Evolutionary conservation across 1,140 invertebrate genomes (phyloP), one percentile per base, ranked within the genome.

Genomic region (Bombus balteatus): DNA sequence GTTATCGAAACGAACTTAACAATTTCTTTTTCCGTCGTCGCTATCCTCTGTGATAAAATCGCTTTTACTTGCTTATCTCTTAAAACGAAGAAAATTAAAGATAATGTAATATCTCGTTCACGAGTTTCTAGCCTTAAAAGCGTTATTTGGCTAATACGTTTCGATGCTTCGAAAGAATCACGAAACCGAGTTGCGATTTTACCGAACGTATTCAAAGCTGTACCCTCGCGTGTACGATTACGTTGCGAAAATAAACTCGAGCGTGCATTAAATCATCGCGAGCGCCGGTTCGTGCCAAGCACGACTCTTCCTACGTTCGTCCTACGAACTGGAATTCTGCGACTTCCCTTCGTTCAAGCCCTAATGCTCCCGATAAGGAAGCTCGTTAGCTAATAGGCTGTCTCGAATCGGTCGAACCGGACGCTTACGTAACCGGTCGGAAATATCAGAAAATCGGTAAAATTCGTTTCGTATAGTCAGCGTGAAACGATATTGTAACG

Each of bases 291-390:
- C 53, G 34, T 25, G 43, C 41, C 53, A 15, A 53, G 34, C 34
- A 62, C 59, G 59, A n/a, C 65, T 65, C 66, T 74, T 73, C 73
- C 73, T 84, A 41, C 81, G 66, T 62, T 74, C 82, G 86, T 87
- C 76, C 86, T 82, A 85, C 83, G 77, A 81, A 75, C 77, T 62
- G 83, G 83, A 81, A 85, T 88, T 79, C 75, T 68, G 79, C 81
- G 85, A 84, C 85, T 88, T 85, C 83, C 85, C 76, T 80, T 78
- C 75, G 34, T 79, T 53, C 73, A 47, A 82, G 39, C 77, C 66
- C 68, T 87, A 86, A 89, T 81, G 73, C 81, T n/a, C 70, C 62
- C 80, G 83, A 89, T 90, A 91, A 91, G 85, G 90, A 88, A 89
- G 83, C 87, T 91, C 85, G 84, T 90, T 91, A 88, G 85, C 85